Percentiles rank a stretch among this genome's conserved stretches.
Conservation (phyloP, 2,797 vertebrate genomes). For the Spheniscus humboldti region DNA sequence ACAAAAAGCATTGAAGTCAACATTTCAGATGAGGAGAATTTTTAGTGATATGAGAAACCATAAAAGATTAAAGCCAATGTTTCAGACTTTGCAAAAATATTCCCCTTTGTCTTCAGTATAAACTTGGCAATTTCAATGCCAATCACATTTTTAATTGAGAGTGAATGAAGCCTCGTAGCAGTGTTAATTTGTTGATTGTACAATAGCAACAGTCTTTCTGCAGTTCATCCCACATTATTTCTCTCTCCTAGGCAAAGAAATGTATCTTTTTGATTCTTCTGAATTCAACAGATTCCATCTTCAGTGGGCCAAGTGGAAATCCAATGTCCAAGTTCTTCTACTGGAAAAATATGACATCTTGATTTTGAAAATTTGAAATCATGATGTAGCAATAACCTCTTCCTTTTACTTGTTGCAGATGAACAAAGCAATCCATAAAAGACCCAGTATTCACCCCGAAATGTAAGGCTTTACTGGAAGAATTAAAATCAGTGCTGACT, state of each 20-base stretch:
- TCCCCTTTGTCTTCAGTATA: background rate
- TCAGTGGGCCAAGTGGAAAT: background rate
- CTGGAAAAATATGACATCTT: background rate
- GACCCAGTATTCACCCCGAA: background rate
- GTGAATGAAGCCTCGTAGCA: background rate
- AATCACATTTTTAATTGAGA: background rate
- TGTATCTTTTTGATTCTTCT: background rate
- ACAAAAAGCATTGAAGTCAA: background rate
- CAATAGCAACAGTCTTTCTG: background rate
- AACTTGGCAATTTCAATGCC: background rate
- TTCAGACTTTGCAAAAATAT: background rate
- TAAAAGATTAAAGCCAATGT: background rate
- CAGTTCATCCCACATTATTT: background rate
- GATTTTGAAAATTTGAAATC: background rate
- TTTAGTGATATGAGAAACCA: background rate
- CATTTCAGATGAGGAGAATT: background rate
- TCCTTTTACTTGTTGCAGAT: background rate
- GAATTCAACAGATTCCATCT: background rate
- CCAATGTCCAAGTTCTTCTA: background rate
- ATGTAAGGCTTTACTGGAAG: background rate
- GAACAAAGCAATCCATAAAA: background rate
- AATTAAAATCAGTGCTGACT: background rate
- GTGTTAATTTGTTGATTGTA: background rate
- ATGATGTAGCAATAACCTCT: background rate
- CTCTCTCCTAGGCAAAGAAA: background rate